A percentile compares a stretch with the other conserved stretches of the same genome.
Conservation (phyloP, 2,888 invertebrate genomes). For the Sinopyrophorus schimmeli region DNA sequence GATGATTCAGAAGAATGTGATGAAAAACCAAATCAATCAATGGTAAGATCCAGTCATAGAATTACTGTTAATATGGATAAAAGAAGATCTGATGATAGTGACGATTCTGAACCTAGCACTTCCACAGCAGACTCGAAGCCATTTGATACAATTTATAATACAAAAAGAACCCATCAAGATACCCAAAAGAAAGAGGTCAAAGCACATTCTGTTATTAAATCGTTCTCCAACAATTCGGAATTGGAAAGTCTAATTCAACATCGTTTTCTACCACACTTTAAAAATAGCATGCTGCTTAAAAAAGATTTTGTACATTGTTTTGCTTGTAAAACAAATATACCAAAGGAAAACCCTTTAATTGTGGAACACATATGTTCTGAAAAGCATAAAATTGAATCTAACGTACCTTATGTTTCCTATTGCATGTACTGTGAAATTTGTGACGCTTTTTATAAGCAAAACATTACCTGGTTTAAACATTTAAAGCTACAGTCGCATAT, state of each 20-base stretch:
- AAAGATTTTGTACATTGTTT: constrained; percentile 11
- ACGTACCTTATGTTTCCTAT: constrained; percentile 22
- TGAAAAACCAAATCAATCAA: neutral
- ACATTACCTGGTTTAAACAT: constrained; percentile 42
- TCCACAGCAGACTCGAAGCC: neutral
- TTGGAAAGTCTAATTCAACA: constrained; percentile 18
- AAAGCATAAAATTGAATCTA: constrained; percentile 9
- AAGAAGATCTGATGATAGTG: constrained; percentile 1
- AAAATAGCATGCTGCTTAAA: neutral
- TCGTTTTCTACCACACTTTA: constrained; percentile 20
- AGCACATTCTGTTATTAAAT: constrained; percentile 1
- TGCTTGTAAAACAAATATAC: constrained; percentile 13
- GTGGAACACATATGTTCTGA: constrained; percentile 20
- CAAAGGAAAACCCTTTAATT: neutral
- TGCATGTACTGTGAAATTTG: constrained; percentile 48
- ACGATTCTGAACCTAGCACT: neutral
- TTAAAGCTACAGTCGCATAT: constrained; percentile 34
- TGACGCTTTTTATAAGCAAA: constrained; percentile 33
- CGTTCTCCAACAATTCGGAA: constrained; percentile 6
- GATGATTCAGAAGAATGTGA: neutral
- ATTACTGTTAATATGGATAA: constrained; percentile 2
- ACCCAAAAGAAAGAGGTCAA: neutral
- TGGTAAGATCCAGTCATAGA: neutral
- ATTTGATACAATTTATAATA: neutral
- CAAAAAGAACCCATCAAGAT: neutral